Conservation (phyloP, 2,797 vertebrate genomes). For the Enteromius unitaeniatus region DNA sequence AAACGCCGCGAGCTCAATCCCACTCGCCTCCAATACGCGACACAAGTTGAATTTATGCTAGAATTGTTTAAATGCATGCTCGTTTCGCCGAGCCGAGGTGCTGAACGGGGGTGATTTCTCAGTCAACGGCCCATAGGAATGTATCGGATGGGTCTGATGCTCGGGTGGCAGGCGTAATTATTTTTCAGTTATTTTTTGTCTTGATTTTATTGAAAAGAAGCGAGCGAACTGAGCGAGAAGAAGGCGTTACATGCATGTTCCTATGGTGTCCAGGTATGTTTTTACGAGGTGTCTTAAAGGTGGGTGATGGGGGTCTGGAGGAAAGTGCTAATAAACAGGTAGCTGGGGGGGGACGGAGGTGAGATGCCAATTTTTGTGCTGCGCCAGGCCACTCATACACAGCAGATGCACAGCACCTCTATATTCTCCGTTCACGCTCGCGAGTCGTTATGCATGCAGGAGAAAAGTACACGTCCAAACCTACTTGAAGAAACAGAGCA, state of each 20-base stretch:
- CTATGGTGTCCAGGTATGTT: slow-evolving; percentile 82
- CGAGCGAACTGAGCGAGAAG: slow-evolving; percentile 71
- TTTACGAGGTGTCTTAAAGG: slow-evolving; percentile 94
- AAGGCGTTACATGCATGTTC: slow-evolving; percentile 80
- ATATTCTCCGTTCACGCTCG: slow-evolving; percentile 42
- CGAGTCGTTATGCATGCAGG: slow-evolving; percentile 62
- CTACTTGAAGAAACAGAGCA: slow-evolving; percentile 57
- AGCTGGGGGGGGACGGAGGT: slow-evolving; percentile 86
- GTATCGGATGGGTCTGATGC: slow-evolving; percentile 81
- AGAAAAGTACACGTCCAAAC: slow-evolving; percentile 61
- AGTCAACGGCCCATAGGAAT: slow-evolving; percentile 77
- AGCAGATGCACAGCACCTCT: slow-evolving; percentile 62
- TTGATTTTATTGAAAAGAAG: slow-evolving; percentile 93
- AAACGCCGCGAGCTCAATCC: slow-evolving; percentile 70
- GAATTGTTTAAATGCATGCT: slow-evolving; percentile 11
- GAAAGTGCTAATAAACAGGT: slow-evolving; percentile 88
- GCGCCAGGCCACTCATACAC: slow-evolving; percentile 79
- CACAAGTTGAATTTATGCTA: slow-evolving; percentile 41
- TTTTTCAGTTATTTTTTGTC: slow-evolving; percentile 98
- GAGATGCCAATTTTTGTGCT: slow-evolving; percentile 81
- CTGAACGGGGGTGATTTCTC: slow-evolving; percentile 70
- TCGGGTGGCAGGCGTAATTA: slow-evolving; percentile 83
- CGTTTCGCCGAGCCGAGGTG: slow-evolving; percentile 56
- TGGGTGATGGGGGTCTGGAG: slow-evolving; percentile 88
- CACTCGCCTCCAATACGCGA: slow-evolving; percentile 55